Evolutionary conservation across 2,888 invertebrate species (phyloP).

Genomic region (Lottia scabra): DNA sequence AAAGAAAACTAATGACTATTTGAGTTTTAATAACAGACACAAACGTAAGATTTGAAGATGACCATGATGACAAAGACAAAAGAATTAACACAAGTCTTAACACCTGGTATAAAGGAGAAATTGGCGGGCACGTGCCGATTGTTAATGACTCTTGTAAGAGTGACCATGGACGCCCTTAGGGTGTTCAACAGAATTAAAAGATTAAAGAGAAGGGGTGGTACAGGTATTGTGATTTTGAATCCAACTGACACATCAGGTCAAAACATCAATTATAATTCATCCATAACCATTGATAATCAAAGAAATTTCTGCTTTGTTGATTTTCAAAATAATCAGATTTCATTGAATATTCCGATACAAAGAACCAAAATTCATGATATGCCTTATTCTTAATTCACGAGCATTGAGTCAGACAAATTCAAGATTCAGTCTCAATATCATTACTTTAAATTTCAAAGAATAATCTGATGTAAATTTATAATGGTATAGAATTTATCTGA

Average conservation of each 20-base stretch:
- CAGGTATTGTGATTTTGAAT: background rate
- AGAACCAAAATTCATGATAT: too few relatives aligned
- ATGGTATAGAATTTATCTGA: too few relatives aligned
- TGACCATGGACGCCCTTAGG: background rate
- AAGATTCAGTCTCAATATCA: too few relatives aligned
- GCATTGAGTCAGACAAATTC: too few relatives aligned
- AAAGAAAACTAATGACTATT: conserved; percentile 1
- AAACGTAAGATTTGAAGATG: background rate
- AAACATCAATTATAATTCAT: background rate
- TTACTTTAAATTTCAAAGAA: too few relatives aligned
- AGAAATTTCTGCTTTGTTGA: background rate
- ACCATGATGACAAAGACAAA: background rate
- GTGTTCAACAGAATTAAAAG: background rate
- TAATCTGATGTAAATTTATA: too few relatives aligned
- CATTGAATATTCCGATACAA: too few relatives aligned
- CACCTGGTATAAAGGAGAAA: background rate
- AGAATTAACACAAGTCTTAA: background rate
- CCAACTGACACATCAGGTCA: background rate
- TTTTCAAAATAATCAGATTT: too few relatives aligned
- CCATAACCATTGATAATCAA: background rate
- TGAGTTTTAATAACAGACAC: conserved; percentile 4
- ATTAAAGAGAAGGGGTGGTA: background rate
- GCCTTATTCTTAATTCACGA: too few relatives aligned
- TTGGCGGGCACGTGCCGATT: background rate
- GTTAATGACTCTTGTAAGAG: background rate